Conservation (phyloP, 2,888 invertebrate species). For the Agonopterix heracliana region DNA sequence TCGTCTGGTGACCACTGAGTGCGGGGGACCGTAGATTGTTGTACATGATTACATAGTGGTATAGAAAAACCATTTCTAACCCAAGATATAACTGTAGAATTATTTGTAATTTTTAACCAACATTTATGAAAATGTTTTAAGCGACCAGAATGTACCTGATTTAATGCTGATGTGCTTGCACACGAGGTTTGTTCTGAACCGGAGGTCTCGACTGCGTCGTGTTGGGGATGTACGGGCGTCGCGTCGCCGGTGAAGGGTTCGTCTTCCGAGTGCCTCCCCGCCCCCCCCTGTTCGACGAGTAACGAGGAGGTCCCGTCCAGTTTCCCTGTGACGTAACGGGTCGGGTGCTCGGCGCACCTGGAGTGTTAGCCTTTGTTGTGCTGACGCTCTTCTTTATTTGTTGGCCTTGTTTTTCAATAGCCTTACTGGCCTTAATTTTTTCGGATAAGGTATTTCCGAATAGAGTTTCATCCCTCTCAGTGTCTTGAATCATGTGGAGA, state of each 20-base stretch:
- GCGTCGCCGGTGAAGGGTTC: background rate
- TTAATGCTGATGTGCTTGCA: slow-evolving; percentile 1
- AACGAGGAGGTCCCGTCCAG: slow-evolving; percentile 17
- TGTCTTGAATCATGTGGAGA: slow-evolving; percentile 12
- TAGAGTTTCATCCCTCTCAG: slow-evolving; percentile 11
- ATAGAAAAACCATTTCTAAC: slow-evolving; percentile 4
- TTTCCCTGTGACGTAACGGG: slow-evolving; percentile 16
- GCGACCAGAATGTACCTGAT: slow-evolving; percentile 11
- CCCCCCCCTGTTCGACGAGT: slow-evolving; percentile 13
- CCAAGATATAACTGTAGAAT: slow-evolving; percentile 3
- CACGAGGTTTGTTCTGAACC: background rate
- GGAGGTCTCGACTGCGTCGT: background rate
- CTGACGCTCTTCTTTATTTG: slow-evolving; percentile 8
- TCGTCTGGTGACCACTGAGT: background rate
- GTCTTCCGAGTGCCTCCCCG: slow-evolving; percentile 6
- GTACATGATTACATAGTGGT: slow-evolving; percentile 2
- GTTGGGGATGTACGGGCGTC: background rate
- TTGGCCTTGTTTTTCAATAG: no score
- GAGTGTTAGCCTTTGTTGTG: background rate
- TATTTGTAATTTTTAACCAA: background rate
- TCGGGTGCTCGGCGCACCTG: background rate
- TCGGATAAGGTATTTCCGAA: slow-evolving; percentile 10
- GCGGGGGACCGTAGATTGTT: background rate
- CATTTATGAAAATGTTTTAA: slow-evolving; percentile 7
- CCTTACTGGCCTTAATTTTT: slow-evolving; percentile 6